A percentile compares a stretch with the other conserved stretches of the same genome.
Conservation (phyloP, 2,113 vertebrate species). For the Chionodraco myersi region DNA sequence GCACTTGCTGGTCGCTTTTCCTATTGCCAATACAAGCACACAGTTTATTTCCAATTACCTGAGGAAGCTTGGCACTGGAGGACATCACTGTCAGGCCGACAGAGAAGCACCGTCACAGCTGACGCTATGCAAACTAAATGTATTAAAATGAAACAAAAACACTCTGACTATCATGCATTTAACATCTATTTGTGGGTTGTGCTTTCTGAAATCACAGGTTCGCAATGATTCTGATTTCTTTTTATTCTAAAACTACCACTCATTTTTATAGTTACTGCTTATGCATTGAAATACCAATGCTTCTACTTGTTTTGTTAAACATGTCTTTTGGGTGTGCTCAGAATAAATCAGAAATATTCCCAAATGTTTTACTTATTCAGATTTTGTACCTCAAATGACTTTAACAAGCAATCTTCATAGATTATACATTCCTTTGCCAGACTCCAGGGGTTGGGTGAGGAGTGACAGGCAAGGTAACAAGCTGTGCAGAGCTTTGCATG, state of each 20-base stretch:
- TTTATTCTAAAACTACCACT: too few relatives aligned
- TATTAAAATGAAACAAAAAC: background rate
- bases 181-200: background rate
- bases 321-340: background rate
- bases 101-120: slow-evolving; percentile 1
- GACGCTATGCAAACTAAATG: background rate
- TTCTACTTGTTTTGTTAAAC: background rate
- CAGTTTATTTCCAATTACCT: slow-evolving; percentile 63
- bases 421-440: slow-evolving; percentile 5
- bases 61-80: slow-evolving; percentile 21
- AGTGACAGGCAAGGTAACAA: background rate
- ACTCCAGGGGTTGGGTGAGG: background rate
- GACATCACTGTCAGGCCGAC: slow-evolving; percentile 13
- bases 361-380: slow-evolving; percentile 15
- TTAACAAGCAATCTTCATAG: slow-evolving; percentile 25
- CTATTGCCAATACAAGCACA: slow-evolving; percentile 61
- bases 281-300: background rate
- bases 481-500: slow-evolving; percentile 18
- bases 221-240: background rate
- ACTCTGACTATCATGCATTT: background rate
- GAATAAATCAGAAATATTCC: background rate
- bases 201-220: background rate
- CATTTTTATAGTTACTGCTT: background rate
- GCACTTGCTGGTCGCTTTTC: slow-evolving; percentile 8
- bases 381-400: slow-evolving; percentile 3